Evolutionary conservation across 2,888 invertebrate genomes (phyloP), one percentile per base, ranked within the genome.

Genomic region (Eilema sororculum): DNA sequence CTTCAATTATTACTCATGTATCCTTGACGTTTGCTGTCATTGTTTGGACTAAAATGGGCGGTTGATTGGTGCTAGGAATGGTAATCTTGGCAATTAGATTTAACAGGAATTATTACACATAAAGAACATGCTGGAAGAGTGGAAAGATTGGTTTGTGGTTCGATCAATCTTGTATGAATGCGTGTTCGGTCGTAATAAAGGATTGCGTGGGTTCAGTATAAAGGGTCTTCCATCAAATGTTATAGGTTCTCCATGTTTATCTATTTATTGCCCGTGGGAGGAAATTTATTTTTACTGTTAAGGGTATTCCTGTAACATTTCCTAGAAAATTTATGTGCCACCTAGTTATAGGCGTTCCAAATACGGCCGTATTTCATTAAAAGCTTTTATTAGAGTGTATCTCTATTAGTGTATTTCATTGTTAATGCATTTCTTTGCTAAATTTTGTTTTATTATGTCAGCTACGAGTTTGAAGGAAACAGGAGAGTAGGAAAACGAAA

Each of bases 11-110:
- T 81, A 82, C 76, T 81, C 81, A 83, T 59, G 58, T 74, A 78
- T 79, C 82, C 77, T 78, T 81, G 78, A 76, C 76, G 82, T 74
- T 79, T 77, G 78, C 77, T 80, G 76, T 79, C 78, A 81, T 85
- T 81, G 84, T 84, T 84, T 73, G 41, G 67, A 75, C 79, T 75
- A 82, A 80, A 84, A 83, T 84, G 82, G 80, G 69, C 67, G 69
- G 75, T 30, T 65, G 62, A 70, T 57, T 78, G 81, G 69, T 76
- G 77, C 76, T 79, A 68, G 67, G 62, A 75, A 79, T 75, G 68
- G 76, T 69, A 78, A 75, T 80, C 76, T 74, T 28, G 69, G 75
- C 74, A 81, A 77, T 78, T 76, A 79, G 67, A 76, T 74, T 75
- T 73, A 71, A 73, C 65, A 69, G 62, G 58, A 70, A 71, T 71